These are phyloP conservation scores for Drosophila siamana DNA, from an alignment of 2,888 invertebrate genomes.

Conservation along the genomic window DNA sequence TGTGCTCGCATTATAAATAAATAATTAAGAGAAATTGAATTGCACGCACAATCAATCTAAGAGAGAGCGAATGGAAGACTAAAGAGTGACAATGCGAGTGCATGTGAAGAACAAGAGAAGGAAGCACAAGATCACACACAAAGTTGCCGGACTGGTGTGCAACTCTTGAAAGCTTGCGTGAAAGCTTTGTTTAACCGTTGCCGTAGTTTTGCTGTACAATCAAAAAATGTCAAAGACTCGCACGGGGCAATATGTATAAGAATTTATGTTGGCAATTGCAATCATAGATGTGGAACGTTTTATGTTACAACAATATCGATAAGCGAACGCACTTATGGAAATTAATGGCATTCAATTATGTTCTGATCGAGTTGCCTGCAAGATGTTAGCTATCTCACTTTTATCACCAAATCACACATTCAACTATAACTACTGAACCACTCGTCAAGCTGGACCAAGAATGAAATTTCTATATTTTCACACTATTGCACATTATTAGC, in stretches of 20 bases:
- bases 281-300: not conserved
- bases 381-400: not conserved
- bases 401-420: not conserved
- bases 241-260: not conserved
- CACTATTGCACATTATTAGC: conserved; percentile 30
- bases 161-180: conserved; percentile 45
- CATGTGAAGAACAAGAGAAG: conserved; percentile 1
- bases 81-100: not conserved
- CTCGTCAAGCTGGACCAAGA: not conserved
- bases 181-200: conserved; percentile 32
- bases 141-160: conserved; percentile 8
- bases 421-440: not conserved
- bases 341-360: conserved; percentile 1
- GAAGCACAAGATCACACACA: not conserved
- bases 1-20: conserved; percentile 39
- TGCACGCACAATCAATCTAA: conserved; percentile 10
- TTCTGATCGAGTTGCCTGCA: not conserved
- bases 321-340: conserved; percentile 12
- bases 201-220: not conserved
- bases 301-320: conserved; percentile 2
- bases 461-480: conserved; percentile 34
- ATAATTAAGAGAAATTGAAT: conserved; percentile 47
- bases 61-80: not conserved
- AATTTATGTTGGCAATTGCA: not conserved
- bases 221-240: not conserved